These are phyloP conservation scores for Leguminivora glycinivorella DNA, from an alignment of 1,140 invertebrate species.

Conservation along the genomic window DNA sequence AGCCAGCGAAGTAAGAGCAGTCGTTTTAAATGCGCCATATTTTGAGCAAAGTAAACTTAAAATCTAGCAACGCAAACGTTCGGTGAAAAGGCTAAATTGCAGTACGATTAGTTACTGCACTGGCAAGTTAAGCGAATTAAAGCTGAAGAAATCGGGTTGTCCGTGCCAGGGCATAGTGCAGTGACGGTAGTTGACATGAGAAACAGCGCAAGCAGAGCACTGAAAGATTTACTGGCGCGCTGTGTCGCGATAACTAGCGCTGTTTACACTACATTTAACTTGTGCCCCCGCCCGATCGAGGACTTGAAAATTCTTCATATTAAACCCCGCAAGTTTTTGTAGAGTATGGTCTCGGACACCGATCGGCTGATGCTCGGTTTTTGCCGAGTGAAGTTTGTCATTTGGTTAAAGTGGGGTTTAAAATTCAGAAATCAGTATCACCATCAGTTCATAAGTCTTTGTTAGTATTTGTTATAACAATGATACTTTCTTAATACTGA, in stretches of 20 bases:
- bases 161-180: conserved; percentile 31
- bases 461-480: too few species aligned
- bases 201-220: conserved; percentile 48
- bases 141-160: conserved; percentile 26
- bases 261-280: conserved; percentile 76
- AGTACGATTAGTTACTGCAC: conserved; percentile 41
- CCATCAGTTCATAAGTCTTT: too few species aligned
- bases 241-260: conserved; percentile 65
- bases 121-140: conserved; percentile 28
- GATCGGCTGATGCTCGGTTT: neutral
- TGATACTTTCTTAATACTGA: too few species aligned
- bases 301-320: conserved; percentile 28
- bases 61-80: conserved; percentile 13
- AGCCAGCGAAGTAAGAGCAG: neutral
- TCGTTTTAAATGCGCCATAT: neutral
- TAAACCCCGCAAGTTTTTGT: neutral
- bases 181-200: conserved; percentile 53
- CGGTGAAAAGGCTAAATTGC: conserved; percentile 1
- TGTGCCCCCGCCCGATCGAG: conserved; percentile 50
- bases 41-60: neutral
- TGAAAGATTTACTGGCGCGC: conserved; percentile 60
- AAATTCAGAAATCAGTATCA: too few species aligned
- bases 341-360: neutral
- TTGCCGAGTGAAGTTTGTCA: neutral
- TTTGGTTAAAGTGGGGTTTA: neutral